phyloP scores from a whole-genome alignment of 92 coral and sea anemone species.

The Ricordea florida region DNA sequence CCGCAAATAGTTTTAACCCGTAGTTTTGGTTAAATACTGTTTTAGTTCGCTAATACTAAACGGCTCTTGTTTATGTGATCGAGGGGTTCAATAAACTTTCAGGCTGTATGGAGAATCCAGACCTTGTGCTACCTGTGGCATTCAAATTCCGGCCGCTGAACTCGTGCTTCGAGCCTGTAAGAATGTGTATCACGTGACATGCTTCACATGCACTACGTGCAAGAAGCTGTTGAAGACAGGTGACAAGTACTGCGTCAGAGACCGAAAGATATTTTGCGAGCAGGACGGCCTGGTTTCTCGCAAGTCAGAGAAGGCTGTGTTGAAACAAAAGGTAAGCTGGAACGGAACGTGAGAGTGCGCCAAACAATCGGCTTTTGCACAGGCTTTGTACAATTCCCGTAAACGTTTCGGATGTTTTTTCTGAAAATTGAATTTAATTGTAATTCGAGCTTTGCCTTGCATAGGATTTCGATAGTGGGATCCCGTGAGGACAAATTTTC shows the following conservation, averaged over 20 bases:
- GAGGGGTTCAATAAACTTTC: neutral
- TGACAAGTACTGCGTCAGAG: conserved; percentile 22
- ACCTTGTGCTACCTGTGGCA: neutral
- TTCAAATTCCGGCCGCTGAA: conserved; percentile 22
- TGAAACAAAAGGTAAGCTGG: no score
- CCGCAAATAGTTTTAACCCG: no score
- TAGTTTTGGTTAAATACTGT: neutral
- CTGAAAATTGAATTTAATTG: no score
- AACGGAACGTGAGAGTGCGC: no score
- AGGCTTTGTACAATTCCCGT: no score
- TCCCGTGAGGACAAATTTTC: no score
- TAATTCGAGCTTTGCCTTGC: no score
- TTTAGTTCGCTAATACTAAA: no score
- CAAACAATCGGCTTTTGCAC: no score
- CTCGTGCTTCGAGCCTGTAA: conserved; percentile 1
- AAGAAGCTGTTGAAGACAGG: conserved; percentile 18
- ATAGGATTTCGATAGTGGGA: no score
- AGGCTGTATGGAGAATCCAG: conserved; percentile 17
- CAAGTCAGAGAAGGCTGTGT: no score
- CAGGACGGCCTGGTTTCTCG: neutral
- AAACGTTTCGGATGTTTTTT: no score
- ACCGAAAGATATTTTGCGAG: conserved; percentile 2
- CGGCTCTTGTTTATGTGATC: neutral
- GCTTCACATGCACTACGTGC: conserved; percentile 15
- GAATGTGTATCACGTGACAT: conserved; percentile 26